Evolutionary conservation across 2,113 vertebrate species (phyloP).

Genomic region (Recurvirostra avosetta): DNA sequence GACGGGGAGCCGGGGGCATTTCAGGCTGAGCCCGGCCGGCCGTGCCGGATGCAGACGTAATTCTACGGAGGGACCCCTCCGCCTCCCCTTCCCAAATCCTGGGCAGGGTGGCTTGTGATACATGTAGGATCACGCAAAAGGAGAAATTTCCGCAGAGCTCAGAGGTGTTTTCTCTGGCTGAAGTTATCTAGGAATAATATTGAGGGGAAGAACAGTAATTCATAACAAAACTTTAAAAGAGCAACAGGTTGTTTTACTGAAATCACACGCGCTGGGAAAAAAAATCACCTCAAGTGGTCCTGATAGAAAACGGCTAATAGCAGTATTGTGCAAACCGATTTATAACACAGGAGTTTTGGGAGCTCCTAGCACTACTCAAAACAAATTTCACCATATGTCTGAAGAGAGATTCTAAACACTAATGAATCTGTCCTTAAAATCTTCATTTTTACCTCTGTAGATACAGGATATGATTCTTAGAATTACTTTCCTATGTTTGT

Average conservation of each 20-base stretch:
- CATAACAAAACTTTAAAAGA: constrained; percentile 36
- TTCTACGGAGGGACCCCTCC: background rate
- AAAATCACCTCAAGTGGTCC: background rate
- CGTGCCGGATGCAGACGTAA: background rate
- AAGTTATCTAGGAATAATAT: constrained; percentile 32
- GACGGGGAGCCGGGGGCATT: background rate
- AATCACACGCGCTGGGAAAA: background rate
- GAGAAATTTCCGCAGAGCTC: background rate
- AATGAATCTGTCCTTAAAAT: background rate
- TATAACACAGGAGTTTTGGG: background rate
- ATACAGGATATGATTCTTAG: background rate
- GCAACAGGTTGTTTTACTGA: constrained; percentile 29
- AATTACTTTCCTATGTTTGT: background rate
- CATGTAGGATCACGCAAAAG: background rate
- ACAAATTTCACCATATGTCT: background rate
- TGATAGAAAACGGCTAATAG: background rate
- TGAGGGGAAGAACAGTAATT: constrained; percentile 13
- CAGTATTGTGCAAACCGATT: background rate
- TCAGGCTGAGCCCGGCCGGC: background rate
- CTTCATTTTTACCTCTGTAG: background rate
- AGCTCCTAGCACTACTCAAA: background rate
- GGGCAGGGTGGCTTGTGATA: background rate
- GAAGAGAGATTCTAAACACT: background rate
- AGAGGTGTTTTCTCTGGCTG: constrained; percentile 49
- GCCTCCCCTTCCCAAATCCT: background rate